These are phyloP conservation scores for Hypanus sabinus DNA, from an alignment of 2,113 vertebrate genomes.

Conservation along the genomic window DNA sequence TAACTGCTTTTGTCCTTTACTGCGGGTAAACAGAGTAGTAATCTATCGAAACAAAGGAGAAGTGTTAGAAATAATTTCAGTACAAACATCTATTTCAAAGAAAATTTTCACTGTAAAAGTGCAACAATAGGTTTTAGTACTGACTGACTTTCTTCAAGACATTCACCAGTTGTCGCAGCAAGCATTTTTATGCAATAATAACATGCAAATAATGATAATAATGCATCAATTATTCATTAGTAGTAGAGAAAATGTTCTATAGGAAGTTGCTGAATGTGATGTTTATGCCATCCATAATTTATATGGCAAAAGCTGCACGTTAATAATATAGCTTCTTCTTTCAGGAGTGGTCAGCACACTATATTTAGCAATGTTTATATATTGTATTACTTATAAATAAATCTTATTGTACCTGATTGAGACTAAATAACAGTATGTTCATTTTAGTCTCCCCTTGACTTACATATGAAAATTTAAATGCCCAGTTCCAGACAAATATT, in stretches of 20 bases:
- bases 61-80: neutral
- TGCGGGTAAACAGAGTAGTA: neutral
- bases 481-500: neutral
- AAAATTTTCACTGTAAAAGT: neutral
- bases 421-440: neutral
- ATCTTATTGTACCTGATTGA: neutral
- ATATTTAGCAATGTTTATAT: neutral
- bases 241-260: neutral
- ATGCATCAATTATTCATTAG: neutral
- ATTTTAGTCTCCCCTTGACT: neutral
- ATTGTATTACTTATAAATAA: neutral
- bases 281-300: neutral
- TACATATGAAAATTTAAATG: neutral
- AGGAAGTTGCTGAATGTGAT: neutral
- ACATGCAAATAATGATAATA: neutral
- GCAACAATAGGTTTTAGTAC: neutral
- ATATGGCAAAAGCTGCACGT: neutral
- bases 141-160: neutral
- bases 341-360: neutral
- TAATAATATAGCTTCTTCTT: neutral
- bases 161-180: neutral
- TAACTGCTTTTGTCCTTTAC: neutral
- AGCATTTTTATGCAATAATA: neutral
- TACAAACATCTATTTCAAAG: neutral
- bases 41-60: neutral